These are phyloP conservation scores for Lophotis ruficrista DNA, from an alignment of 2,113 vertebrate genomes.

Conservation along the genomic window DNA sequence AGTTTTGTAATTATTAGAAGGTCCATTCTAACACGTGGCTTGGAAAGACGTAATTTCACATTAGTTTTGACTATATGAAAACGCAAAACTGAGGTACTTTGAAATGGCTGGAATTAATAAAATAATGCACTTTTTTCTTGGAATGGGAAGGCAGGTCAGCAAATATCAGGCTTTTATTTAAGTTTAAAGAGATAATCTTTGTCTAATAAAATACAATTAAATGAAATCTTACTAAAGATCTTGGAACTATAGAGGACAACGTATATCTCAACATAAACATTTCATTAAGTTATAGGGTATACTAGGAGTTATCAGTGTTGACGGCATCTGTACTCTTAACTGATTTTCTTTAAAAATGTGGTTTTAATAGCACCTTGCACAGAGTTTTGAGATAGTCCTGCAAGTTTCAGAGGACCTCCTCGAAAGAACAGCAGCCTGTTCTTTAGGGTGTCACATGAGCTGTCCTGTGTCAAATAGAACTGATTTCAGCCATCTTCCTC, in stretches of 20 bases:
- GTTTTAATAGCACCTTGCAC: background rate
- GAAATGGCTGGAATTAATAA: background rate
- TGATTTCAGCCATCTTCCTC: background rate
- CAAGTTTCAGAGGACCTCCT: background rate
- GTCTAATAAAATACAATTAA: background rate
- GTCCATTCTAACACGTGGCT: background rate
- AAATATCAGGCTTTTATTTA: background rate
- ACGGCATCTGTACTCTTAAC: background rate
- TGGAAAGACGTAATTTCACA: fast-evolving
- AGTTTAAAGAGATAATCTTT: background rate
- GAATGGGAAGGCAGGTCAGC: background rate
- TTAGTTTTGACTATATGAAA: background rate
- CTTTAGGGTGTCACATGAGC: background rate
- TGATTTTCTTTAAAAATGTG: background rate
- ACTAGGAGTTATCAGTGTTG: background rate
- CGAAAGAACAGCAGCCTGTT: background rate
- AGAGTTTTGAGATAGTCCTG: background rate
- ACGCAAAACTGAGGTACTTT: background rate
- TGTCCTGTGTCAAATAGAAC: background rate
- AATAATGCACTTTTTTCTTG: background rate
- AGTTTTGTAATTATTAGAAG: background rate
- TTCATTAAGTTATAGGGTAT: background rate
- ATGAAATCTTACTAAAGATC: background rate
- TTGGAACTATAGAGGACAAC: background rate
- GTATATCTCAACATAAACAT: background rate